Base-by-base conservation (phyloP, 2,113 vertebrate species). In the Perca fluviatilis region DNA sequence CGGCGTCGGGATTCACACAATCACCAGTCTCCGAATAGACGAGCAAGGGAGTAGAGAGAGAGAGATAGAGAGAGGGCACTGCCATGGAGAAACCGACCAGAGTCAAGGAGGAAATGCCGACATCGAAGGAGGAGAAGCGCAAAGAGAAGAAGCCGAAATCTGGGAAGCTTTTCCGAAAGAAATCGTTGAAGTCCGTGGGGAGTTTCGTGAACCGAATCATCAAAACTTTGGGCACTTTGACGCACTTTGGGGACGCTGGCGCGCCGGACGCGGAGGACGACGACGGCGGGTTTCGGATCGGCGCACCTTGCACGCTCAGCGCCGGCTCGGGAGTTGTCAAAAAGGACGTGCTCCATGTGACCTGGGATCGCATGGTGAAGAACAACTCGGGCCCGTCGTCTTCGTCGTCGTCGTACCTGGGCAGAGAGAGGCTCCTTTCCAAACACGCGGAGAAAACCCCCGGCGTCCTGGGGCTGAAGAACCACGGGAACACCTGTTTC, bases 401-500 rank as follows among this genome's bases (percentile, higher is more conserved):
- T 0, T 90, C 88, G 0, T 91, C 89, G 0, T 90, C 88, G 0
- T 90, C 88, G 0, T 91, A 92, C 57, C 82, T 93, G 64, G 88
- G 91, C 43, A 93, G 92, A 68, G 93, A 95, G 19, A 93, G 90
- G 74, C 89, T 95, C 25, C 92, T 90, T 0, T 81, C 85, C 71
- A 91, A 91, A 11, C 93, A 91, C 63, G 95, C 95, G 14, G 95
- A 94, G 71, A 95, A 94, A 76, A 91, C 94, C 30, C 97, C 97
- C 0, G 97, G 97, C 0, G 96, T 96, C 0, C 94, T 96, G 88
- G 97, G 97, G 40, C 91, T 98, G 92, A 97, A 97, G 70, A 99
- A 99, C 92, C 97, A 98, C 90, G 97, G 97, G 19, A 98, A 99
- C 95, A 98, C 97, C 91, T 99, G 97, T 78, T 99, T 98, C 94